A percentile compares a stretch with the other conserved stretches of the same genome.
phyloP scores from a whole-genome alignment of 2,113 vertebrate species.

The Daphoenositta chrysoptera region DNA sequence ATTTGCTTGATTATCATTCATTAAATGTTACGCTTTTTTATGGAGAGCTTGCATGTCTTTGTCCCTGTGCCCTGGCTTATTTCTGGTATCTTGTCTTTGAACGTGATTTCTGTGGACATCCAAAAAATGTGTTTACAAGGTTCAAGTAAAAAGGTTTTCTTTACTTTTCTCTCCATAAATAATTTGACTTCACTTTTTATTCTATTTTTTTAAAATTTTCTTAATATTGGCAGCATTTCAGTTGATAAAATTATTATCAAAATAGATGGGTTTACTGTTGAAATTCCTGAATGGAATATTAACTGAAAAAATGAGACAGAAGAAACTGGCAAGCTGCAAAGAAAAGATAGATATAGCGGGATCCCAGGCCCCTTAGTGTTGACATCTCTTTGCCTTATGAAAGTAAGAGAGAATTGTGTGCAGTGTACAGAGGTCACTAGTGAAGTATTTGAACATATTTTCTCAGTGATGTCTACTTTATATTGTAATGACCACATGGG shows the following conservation, averaged over 20 bases:
- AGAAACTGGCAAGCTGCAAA: neutral
- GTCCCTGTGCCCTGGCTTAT: neutral
- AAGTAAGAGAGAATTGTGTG: neutral
- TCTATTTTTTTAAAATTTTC: neutral
- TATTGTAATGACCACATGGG: neutral
- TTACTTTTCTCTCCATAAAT: neutral
- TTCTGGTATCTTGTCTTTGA: neutral
- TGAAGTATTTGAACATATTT: neutral
- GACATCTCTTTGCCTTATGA: neutral
- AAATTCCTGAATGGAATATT: neutral
- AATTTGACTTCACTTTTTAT: neutral
- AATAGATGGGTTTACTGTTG: neutral
- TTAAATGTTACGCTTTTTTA: neutral
- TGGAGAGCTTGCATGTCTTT: neutral
- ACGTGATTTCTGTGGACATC: neutral
- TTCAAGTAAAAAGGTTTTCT: neutral
- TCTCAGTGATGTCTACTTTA: neutral
- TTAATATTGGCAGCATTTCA: neutral
- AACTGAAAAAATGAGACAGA: neutral
- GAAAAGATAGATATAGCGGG: neutral
- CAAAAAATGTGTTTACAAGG: neutral
- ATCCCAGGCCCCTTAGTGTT: neutral
- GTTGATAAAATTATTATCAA: neutral
- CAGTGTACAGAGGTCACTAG: rapidly evolving
- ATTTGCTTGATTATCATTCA: neutral